Base-by-base conservation (phyloP, 2,113 vertebrate genomes). In the Epinephelus fuscoguttatus region DNA sequence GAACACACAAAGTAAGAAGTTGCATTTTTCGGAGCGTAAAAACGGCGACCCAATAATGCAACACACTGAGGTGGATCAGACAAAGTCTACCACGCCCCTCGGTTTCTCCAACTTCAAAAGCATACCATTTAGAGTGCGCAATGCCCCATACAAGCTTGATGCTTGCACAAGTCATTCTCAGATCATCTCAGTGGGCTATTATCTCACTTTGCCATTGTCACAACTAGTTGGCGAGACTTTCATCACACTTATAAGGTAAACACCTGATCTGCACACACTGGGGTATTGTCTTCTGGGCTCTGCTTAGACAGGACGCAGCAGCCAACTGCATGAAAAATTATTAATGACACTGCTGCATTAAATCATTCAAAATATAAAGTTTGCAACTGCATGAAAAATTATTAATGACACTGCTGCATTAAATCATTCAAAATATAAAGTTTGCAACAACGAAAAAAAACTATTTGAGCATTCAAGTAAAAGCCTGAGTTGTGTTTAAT, bases 181-280 rank as follows among this genome's bases (percentile, higher is more conserved):
- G 55, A 75, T 91, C 84, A 78, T 83, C 81, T 84, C 47, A n/a
- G 49, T 40, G 60, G 71, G 71, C 64, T 72, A 85, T 92, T 90
- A 89, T 88, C 85, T 88, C 82, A 78, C 76, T 88, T 70, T 63
- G 56, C 85, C 57, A 86, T 86, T 92, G 88, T 89, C 86, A 86
- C 83, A 90, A 86, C 59, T 82, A 63, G 80, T 72, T 72, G 70
- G 62, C 0, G 68, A 75, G 55, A 63, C 89, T 91, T 92, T 93
- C 87, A 89, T 92, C 93, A 23, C 23, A 12, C 68, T 55, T 15
- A 12, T 40, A 64, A 75, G 50, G 69, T 63, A 55, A 84, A 89
- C 87, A 88, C 88, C 86, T 84, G 82, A 91, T 84, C 78, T 83
- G 79, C 77, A 49, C 80, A 92, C 92, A 87, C 74, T 84, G 85